Base-by-base conservation (phyloP, 1,140 invertebrate species). In the Samia ricini region DNA sequence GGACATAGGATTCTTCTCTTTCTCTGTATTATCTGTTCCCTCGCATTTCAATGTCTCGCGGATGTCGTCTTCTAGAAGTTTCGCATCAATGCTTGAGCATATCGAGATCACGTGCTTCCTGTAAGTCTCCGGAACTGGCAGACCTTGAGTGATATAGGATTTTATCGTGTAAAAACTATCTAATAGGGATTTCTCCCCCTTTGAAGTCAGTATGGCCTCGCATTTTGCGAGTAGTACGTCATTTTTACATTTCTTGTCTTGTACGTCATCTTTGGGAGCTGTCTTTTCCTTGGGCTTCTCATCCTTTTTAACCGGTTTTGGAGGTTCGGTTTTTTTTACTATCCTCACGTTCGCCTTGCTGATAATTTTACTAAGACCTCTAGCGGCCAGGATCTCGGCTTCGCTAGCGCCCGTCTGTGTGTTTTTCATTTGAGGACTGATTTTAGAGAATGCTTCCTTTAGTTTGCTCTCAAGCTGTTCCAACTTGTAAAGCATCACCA, bases 351-450 rank as follows among this genome's bases (percentile, higher is more conserved):
- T 85, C 0, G 83, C 76, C 71, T 89, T 86, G 0, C 81, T 80
- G 24, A 91, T 90, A 4, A 91, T 84, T 66, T 90, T 91, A 56
- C 88, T 90, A 1, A 91, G 65, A 2, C 89, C 89, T 66, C 83
- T 89, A 0, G 85, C 89, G 10, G 83, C 90, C 18, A 91, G 49
- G 3, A 91, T 83, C 74, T 91, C 89, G 0, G 85, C 87, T 75
- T 90, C 90, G 59, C 85, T 84, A 0, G 87, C 82, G 20, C 71
- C 77, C 2, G 36, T 59, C 55, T 79, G 76, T 0, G 64, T 75
- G n/a, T 56, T 64, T 65, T 77, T 77, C 1, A 62, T 64, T 1
- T 71, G 73, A 0, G 76, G 70, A 1, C 71, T 63, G 10, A 81
- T 56, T 66, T 87, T 86, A 0, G 66, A 51, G 20, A 88, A 81